Evolutionary conservation across 2,888 invertebrate genomes (phyloP), one percentile per base, ranked within the genome.

Genomic region (Plebejus melissa): DNA sequence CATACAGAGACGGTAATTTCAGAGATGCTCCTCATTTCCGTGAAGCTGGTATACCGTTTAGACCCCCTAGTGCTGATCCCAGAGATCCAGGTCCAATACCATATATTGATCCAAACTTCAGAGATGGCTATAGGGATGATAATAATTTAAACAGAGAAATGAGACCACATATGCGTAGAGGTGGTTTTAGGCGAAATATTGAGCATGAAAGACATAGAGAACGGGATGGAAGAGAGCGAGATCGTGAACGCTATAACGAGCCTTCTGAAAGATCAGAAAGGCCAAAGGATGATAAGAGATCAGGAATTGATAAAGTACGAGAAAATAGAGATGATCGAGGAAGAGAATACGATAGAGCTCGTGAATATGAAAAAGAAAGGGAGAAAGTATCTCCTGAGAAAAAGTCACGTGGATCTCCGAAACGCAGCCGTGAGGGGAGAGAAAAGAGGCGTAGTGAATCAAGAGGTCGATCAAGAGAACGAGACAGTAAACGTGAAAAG

Each of bases 401-500:
- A 80, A 93, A 91, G 83, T 75, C 79, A 72, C 88, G 91, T 46
- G 60, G 78, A 0, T 91, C 92, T 58, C 91, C 92, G n/a, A 92
- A 92, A 82, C 87, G 89, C 58, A 84, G 79, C 77, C 86, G 89
- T 77, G 94, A 94, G 50, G 79, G 79, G 11, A 88, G 91, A 75
- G 90, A 93, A 36, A 91, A 89, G 80, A 89, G 88, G 81, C 88
- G 91, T 71, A 92, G 93, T 82, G 93, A 94, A 81, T 90, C 93
- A 36, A 86, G 90, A 80, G 91, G 88, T 74, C 87, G 90, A 57
- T 93, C 90, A 78, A 89, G 94, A 76, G 93, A 94, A 69, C 93
- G 94, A 78, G 95, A 94, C 78, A 88, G 87, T 80, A 93, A 90
- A 79, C 91, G 94, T 58, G 94, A 94, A 79, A 94, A 94, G 82